phyloP scores from a whole-genome alignment of 2,113 vertebrate species.

The Deroptyus accipitrinus region DNA sequence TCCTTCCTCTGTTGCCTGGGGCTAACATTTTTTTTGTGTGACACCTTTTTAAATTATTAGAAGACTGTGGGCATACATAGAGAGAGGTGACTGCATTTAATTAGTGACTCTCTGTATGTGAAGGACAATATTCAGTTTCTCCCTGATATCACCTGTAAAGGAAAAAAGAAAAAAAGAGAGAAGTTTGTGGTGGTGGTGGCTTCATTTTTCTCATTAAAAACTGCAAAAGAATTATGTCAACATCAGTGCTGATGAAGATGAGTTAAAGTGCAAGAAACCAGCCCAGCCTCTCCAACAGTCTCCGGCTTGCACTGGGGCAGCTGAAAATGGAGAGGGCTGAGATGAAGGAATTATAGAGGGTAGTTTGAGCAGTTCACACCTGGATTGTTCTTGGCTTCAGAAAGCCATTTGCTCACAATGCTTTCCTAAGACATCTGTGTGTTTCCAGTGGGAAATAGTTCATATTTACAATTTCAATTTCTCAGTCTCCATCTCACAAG shows the following conservation, averaged over 20 bases:
- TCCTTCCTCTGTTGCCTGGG: background rate
- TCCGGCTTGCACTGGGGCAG: background rate
- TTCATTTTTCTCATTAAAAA: background rate
- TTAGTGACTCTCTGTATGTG: background rate
- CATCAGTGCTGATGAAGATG: background rate
- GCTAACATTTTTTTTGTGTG: background rate
- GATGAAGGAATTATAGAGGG: background rate
- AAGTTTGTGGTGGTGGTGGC: background rate
- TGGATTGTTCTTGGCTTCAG: background rate
- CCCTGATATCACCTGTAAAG: background rate
- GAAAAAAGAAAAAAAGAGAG: background rate
- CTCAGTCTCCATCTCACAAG: background rate
- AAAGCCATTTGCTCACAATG: background rate
- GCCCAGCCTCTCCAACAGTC: accelerated
- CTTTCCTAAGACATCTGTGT: background rate
- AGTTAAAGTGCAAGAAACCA: background rate
- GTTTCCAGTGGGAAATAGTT: background rate
- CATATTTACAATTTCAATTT: background rate
- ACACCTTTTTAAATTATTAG: background rate
- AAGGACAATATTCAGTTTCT: background rate
- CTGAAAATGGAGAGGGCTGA: background rate
- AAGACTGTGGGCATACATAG: background rate
- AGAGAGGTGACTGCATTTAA: background rate
- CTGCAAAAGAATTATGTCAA: background rate
- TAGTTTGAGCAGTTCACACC: background rate